A percentile compares a stretch with the other conserved stretches of the same genome.
Conservation (phyloP, 1,140 invertebrate species). For the Batillaria attramentaria region DNA sequence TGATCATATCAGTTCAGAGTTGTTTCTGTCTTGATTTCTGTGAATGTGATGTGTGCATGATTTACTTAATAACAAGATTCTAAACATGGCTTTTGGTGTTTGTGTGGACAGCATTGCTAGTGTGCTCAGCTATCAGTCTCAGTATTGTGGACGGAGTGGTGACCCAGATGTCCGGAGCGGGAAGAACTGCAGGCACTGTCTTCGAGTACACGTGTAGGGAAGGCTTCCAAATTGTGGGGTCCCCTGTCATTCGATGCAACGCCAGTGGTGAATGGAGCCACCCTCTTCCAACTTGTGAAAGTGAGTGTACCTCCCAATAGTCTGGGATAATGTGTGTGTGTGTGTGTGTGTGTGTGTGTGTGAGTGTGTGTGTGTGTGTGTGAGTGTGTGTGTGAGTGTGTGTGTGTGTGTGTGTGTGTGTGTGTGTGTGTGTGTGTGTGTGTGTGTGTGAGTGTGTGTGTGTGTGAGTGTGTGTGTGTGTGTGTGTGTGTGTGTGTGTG, state of each 20-base stretch:
- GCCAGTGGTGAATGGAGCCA: conserved; percentile 34
- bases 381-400: background rate
- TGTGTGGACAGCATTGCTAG: background rate
- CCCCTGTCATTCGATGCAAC: conserved; percentile 34
- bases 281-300: conserved; percentile 41
- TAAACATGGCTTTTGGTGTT: background rate
- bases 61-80: background rate
- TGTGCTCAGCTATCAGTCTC: background rate
- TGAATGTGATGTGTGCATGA: background rate
- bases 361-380: background rate
- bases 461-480: too few species aligned
- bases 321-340: background rate
- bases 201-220: conserved; percentile 34
- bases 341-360: background rate
- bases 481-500: too few species aligned
- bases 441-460: too few species aligned
- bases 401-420: too few species aligned
- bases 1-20: too few species aligned
- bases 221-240: conserved; percentile 38
- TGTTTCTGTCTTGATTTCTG: background rate
- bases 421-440: too few species aligned
- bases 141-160: background rate
- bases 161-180: background rate
- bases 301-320: conserved; percentile 35
- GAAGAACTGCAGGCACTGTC: conserved; percentile 7